A percentile compares a stretch with the other conserved stretches of the same genome.
phyloP scores from a whole-genome alignment of 2,888 invertebrate genomes.

The Acanthosepion esculentum region DNA sequence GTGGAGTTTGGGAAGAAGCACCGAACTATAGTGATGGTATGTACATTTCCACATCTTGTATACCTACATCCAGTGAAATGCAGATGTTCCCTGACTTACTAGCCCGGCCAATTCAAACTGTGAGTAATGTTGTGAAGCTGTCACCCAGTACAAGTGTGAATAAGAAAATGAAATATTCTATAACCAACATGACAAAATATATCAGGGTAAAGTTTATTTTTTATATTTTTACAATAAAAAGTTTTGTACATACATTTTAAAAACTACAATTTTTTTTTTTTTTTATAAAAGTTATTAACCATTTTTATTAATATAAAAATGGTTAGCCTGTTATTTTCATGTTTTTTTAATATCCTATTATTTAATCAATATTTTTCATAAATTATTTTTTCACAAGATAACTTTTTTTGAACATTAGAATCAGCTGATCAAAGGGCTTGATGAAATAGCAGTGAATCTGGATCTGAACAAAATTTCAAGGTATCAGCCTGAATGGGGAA shows the following conservation, averaged over 20 bases:
- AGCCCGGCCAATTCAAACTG: neutral
- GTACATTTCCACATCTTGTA: neutral
- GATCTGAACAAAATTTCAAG: constrained; percentile 70
- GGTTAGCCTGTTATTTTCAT: too few relatives aligned
- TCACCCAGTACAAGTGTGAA: neutral
- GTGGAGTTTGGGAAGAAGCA: neutral
- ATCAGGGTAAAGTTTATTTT: neutral
- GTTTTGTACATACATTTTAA: too few relatives aligned
- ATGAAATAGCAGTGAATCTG: constrained; percentile 65
- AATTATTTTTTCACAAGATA: too few relatives aligned
- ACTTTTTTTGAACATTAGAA: constrained; percentile 56
- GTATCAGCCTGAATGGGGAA: constrained; percentile 70
- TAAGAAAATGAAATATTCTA: neutral
- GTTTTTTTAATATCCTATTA: too few relatives aligned
- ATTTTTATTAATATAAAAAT: too few relatives aligned
- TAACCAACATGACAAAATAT: neutral
- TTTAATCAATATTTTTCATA: too few relatives aligned
- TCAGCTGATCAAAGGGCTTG: constrained; percentile 68
- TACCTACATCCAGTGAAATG: neutral
- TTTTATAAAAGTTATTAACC: too few relatives aligned
- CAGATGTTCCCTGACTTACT: neutral
- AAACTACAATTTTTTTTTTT: too few relatives aligned
- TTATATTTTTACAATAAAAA: neutral
- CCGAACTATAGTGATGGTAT: neutral
- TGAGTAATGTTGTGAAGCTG: neutral